Percentiles rank a stretch among this genome's conserved stretches.
These are phyloP conservation scores for Philopedon plagiatum DNA, from an alignment of 2,888 invertebrate genomes.

Conservation along the genomic window DNA sequence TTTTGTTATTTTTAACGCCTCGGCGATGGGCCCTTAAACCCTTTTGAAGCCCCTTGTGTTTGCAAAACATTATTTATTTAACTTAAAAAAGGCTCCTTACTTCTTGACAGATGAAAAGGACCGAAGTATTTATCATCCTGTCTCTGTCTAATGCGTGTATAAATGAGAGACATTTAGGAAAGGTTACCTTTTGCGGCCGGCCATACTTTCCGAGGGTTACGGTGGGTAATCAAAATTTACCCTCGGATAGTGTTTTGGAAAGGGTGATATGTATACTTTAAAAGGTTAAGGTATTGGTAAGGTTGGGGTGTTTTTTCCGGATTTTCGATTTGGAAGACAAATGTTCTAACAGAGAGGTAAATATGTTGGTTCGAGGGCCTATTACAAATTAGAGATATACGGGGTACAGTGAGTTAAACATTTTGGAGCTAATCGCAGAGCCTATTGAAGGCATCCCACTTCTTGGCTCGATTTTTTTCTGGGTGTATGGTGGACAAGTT, in stretches of 20 bases:
- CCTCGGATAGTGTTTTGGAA: constrained; percentile 37
- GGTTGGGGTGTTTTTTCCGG: constrained; percentile 11
- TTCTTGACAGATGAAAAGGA: constrained; percentile 46
- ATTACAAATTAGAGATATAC: too few species aligned
- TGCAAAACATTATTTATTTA: constrained; percentile 22
- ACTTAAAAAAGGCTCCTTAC: constrained; percentile 25
- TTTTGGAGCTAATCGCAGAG: too few species aligned
- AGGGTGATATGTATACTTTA: constrained; percentile 28
- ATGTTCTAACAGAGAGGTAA: not conserved
- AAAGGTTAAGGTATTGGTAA: constrained; percentile 22
- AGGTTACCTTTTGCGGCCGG: constrained; percentile 44
- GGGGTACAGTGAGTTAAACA: too few species aligned
- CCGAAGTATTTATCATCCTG: constrained; percentile 44
- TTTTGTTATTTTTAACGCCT: not conserved
- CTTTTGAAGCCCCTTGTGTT: not conserved
- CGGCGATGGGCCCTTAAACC: not conserved
- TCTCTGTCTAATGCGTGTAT: constrained; percentile 48
- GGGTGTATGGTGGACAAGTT: too few species aligned
- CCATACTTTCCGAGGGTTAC: constrained; percentile 36
- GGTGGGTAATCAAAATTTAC: constrained; percentile 44
- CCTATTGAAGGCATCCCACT: too few species aligned
- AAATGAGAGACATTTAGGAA: constrained; percentile 46
- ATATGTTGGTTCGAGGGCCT: too few species aligned
- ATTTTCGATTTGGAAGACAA: not conserved
- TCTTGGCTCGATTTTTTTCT: too few species aligned